Base-by-base conservation (phyloP, 2,888 invertebrate genomes). In the Marasmarcha lunaedactyla region DNA sequence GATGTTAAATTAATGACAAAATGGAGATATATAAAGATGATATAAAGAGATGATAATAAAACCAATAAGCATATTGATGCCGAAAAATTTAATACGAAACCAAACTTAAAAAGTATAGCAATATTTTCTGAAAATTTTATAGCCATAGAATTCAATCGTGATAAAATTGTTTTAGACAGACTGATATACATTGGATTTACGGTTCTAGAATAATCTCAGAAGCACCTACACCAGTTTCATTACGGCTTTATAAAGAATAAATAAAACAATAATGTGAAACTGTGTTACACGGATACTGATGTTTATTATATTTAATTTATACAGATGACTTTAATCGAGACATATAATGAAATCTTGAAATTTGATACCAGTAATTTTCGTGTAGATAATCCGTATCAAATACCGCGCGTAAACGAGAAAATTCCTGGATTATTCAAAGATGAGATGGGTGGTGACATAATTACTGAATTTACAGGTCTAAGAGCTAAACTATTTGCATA, bases 211-310 rank as follows among this genome's bases (percentile, higher is more conserved):
- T 30, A 37, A 4, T 26, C 44, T 2, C 46, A 48, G 30, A 20
- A 15, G 12, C 46, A 46, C 33, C 15, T 48, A 12, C 46, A 46
- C 14, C 9, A 42, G 7, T 48, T 46, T 41, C 38, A 44, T 35
- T 45, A 46, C 15, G 9, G 20, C 11, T 14, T 39, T 4, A 45
- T 46, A 13, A 43, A 38, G 10, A 26, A 12, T 9, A 25, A n/a
- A 14, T 42, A 37, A 30, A 9, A 37, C 5, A n/a, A 44, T 9
- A 1, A 43, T 1, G 20, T 7, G 7, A 20, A 7, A 7, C 7
- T 20, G 20, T 20, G 20, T 20, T 20, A 20, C 7, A 20, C 20
- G 3, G 20, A 20, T 20, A 20, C 20, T 5, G 20, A 20, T 20
- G 20, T 20, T 20, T 20, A 7, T 7, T 20, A 5, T 20, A 20